Evolutionary conservation across 2,113 vertebrate genomes (phyloP), one percentile per base, ranked within the genome.

Genomic region (Xiphorhynchus elegans): DNA sequence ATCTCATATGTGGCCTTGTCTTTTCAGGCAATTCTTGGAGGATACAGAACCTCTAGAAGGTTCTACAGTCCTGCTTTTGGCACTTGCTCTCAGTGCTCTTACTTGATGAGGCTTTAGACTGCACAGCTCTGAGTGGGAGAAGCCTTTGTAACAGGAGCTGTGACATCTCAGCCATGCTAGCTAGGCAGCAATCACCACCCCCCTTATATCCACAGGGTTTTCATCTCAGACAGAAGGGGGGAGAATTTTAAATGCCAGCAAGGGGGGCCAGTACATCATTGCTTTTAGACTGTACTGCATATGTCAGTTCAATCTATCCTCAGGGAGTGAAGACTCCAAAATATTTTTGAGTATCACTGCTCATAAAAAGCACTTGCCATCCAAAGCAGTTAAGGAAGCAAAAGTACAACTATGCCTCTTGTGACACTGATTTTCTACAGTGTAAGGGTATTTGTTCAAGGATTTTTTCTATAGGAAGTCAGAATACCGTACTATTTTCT

Each of bases 61-160:
- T 67, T 89, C 73, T 78, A 70, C 67, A 81, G 86, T 74, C 59
- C 72, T 82, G 91, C 84, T 80, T 87, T 77, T 82, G 92, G 91
- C 91, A 90, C 68, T 94, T 94, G 77, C 17, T 90, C 28, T 58
- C 55, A 29, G 50, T 37, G 62, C 59, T 93, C 49, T 82, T 72
- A 84, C 69, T 89, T 44, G 80, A 67, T 0, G 8, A 86, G 62
- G 69, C 83, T 92, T 86, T 62, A 70, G 79, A 33, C 79, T 81
- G 83, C 88, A 85, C 44, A 88, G 64, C 78, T 92, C 47, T 56
- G 90, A 93, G 83, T 77, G 73, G 83, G 85, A 96, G 68, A 94
- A 93, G 50, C 75, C 92, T 96, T 96, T 96, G 96, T 96, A 97
- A 97, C 60, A 96, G 66, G 89, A 94, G 87, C 95, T 90, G 92